Base-by-base conservation (phyloP, 2,113 vertebrate genomes). In the Procavia capensis region DNA sequence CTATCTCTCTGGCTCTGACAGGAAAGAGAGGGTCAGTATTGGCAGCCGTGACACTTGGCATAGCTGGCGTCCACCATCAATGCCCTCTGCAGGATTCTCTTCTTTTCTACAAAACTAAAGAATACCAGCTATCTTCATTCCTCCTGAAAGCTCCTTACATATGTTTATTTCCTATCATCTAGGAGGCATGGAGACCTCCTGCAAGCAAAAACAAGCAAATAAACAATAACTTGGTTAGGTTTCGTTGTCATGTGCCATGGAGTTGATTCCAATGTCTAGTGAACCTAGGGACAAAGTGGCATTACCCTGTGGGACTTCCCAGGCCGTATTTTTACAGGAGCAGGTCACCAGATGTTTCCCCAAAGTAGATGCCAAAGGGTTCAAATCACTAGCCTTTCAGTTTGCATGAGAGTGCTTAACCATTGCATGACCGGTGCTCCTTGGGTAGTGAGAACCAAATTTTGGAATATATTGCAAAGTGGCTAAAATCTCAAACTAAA, bases 401-500 rank as follows among this genome's bases (percentile, higher is more conserved):
- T n/a, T 34, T 17, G 34, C 66, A 68, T 54, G 13, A 16, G 50
- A 54, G 50, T 16, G 14, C 50, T 54, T 16, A 54, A 16, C 50
- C 50, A 54, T 16, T 54, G 50, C 11, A 13, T 16, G 13, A 54
- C 50, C 50, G 3, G 11, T 54, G 14, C 31, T n/a, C 66, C 34
- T 16, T 54, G 50, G 50, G 17, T 34, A 43, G 36, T 81, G 9
- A 88, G 25, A 47, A 9, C 4, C 45, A 50, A 84, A 57, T 87
- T 86, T 83, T 84, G 68, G 85, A 61, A 68, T 54, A 70, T 34
- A 93, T 75, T 85, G 22, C 57, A 31, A 82, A 85, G 34, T 82
- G 9, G 79, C 68, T 88, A 97, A 96, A 66, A 78, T n/a, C 9
- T 11, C 2, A 50, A 86, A 93, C 31, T 19, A 74, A 96, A 95